Evolutionary conservation across 2,888 invertebrate genomes (phyloP).

Genomic region (Brachynemurus nebulosus): DNA sequence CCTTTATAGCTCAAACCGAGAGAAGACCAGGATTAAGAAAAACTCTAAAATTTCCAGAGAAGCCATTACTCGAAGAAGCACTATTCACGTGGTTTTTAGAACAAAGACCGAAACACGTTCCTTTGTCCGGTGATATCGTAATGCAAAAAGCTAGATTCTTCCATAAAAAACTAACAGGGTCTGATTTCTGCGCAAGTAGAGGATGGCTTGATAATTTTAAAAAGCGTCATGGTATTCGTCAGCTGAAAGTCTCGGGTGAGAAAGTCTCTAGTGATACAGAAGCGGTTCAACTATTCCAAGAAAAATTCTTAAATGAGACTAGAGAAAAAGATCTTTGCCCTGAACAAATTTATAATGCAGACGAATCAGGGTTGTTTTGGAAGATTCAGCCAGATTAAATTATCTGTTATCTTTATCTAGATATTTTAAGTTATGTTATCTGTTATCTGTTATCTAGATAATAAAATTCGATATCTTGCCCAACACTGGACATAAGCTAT

Average conservation of each 20-base stretch:
- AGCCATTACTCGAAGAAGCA: conserved; percentile 6
- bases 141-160: conserved; percentile 7
- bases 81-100: conserved; percentile 10
- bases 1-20: neutral
- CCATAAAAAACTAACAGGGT: conserved; percentile 2
- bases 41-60: conserved; percentile 7
- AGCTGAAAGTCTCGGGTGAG: conserved; percentile 6
- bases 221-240: conserved; percentile 4
- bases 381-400: conserved; percentile 25
- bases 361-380: neutral
- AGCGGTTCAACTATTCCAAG: conserved; percentile 5
- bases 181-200: conserved; percentile 1
- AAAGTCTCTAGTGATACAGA: conserved; percentile 8
- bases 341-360: neutral
- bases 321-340: neutral
- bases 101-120: conserved; percentile 6
- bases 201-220: too few relatives aligned
- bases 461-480: too few relatives aligned
- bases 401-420: too few relatives aligned
- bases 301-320: conserved; percentile 26
- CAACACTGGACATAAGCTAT: too few relatives aligned
- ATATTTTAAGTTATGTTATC: too few relatives aligned
- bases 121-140: conserved; percentile 7
- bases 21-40: conserved; percentile 2
- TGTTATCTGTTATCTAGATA: too few relatives aligned